A percentile compares a stretch with the other conserved stretches of the same genome.
Evolutionary conservation across 2,888 invertebrate genomes (phyloP).

Genomic region (Tetrapedia diversipes): DNA sequence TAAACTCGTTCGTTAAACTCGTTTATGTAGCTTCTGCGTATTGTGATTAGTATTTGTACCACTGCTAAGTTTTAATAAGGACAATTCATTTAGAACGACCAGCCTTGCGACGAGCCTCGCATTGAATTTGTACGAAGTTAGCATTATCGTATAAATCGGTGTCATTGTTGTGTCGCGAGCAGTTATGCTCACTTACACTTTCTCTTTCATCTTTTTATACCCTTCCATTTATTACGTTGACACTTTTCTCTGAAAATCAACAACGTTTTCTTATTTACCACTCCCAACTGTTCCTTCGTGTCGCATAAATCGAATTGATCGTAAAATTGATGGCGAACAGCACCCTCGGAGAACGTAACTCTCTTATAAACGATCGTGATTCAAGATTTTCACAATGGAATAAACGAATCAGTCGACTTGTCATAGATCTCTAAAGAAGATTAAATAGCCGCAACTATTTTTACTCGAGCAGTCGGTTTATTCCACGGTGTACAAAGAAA

Average conservation of each 20-base stretch:
- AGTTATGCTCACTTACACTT: background rate
- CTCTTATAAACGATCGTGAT: constrained; percentile 39
- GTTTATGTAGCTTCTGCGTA: no score
- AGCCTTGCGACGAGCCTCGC: no score
- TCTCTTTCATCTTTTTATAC: background rate
- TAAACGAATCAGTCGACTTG: constrained; percentile 36
- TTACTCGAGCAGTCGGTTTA: background rate
- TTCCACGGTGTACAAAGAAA: constrained; percentile 1
- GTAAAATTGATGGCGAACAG: constrained; percentile 38
- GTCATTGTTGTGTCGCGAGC: background rate
- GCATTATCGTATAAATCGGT: background rate
- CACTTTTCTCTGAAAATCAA: background rate
- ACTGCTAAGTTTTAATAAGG: no score
- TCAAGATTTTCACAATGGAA: constrained; percentile 37
- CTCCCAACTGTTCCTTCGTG: background rate
- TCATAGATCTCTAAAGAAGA: constrained; percentile 32
- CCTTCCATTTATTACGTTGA: background rate
- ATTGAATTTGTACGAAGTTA: no score
- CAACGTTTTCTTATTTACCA: background rate
- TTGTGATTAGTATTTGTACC: no score
- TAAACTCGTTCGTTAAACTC: no score
- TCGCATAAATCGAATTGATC: constrained; percentile 45
- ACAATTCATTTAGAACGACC: no score
- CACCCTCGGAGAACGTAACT: constrained; percentile 27
- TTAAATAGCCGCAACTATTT: constrained; percentile 13